These are phyloP conservation scores for Dasypus novemcinctus DNA, from an alignment of 2,113 vertebrate species.

Conservation along the genomic window DNA sequence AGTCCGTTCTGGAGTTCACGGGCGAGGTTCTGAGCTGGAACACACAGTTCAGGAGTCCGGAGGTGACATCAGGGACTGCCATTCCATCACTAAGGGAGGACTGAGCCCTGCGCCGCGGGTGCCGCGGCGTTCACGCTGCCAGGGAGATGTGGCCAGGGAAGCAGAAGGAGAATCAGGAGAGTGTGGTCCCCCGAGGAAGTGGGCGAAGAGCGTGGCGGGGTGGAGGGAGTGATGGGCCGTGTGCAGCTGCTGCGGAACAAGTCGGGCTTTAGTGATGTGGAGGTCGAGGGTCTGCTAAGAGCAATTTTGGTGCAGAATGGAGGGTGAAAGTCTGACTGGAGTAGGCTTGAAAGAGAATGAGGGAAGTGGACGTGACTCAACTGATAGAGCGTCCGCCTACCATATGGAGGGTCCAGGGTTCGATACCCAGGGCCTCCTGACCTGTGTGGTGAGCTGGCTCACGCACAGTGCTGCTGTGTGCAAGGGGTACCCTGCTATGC, in stretches of 20 bases:
- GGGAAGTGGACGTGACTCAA: too few species aligned
- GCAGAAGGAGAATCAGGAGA: background rate
- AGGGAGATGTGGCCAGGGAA: background rate
- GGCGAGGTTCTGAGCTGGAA: background rate
- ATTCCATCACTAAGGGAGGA: background rate
- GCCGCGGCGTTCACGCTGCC: background rate
- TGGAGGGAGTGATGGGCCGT: background rate
- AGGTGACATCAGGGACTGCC: background rate
- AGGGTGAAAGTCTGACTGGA: background rate
- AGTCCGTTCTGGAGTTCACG: background rate
- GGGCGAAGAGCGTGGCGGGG: background rate
- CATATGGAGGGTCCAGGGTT: too few species aligned
- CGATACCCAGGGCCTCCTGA: too few species aligned
- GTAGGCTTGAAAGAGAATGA: background rate
- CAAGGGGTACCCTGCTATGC: too few species aligned
- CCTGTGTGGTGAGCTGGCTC: too few species aligned
- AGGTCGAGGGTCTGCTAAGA: background rate
- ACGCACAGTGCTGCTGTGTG: too few species aligned
- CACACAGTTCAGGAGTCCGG: rapidly evolving
- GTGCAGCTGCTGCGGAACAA: rapidly evolving
- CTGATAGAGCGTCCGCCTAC: too few species aligned
- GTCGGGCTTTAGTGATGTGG: background rate
- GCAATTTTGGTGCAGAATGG: background rate
- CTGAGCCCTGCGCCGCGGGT: background rate
- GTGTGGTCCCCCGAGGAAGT: background rate